Evolutionary conservation across 2,797 vertebrate species (phyloP).

Genomic region (Protonibea diacanthus): DNA sequence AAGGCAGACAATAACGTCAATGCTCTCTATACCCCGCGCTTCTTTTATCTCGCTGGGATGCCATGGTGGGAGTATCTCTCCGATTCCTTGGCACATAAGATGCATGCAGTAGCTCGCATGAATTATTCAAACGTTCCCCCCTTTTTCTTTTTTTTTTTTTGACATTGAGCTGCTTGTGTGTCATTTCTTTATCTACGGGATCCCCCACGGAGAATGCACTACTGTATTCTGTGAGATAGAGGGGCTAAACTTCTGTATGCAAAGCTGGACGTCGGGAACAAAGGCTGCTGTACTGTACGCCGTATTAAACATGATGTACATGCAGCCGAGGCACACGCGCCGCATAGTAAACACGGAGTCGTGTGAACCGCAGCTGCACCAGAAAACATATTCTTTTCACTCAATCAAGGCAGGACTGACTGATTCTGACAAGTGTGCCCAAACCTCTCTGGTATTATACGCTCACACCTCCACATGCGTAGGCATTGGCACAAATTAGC

Average conservation of each 20-base stretch:
- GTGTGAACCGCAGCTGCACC: slow-evolving; percentile 16
- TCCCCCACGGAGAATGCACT: slow-evolving; percentile 34
- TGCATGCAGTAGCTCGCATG: slow-evolving; percentile 51
- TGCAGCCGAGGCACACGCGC: background rate
- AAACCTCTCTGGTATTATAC: slow-evolving; percentile 61
- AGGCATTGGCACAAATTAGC: slow-evolving; percentile 78
- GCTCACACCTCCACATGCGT: slow-evolving; percentile 70
- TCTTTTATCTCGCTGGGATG: slow-evolving; percentile 63
- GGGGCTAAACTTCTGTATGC: slow-evolving; percentile 19
- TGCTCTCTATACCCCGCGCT: slow-evolving; percentile 37
- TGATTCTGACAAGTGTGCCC: slow-evolving; percentile 65
- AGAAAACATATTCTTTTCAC: slow-evolving; percentile 44
- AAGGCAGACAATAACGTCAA: slow-evolving; percentile 51
- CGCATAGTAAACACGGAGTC: slow-evolving; percentile 23
- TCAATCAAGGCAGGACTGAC: slow-evolving; percentile 50
- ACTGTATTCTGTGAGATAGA: slow-evolving; percentile 23
- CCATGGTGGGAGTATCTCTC: slow-evolving; percentile 43
- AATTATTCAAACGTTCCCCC: slow-evolving; percentile 73
- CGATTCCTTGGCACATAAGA: slow-evolving; percentile 45
- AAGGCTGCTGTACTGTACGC: background rate
- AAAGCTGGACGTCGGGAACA: slow-evolving; percentile 16
- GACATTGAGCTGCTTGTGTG: slow-evolving; percentile 64
- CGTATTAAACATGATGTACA: background rate
- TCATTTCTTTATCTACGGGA: slow-evolving; percentile 42
- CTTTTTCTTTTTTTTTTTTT: slow-evolving; percentile 15